A percentile compares a stretch with the other conserved stretches of the same genome.
Evolutionary conservation across 1,140 invertebrate species (phyloP).

Genomic region (fruit fly (Drosophila melanogaster)): DNA sequence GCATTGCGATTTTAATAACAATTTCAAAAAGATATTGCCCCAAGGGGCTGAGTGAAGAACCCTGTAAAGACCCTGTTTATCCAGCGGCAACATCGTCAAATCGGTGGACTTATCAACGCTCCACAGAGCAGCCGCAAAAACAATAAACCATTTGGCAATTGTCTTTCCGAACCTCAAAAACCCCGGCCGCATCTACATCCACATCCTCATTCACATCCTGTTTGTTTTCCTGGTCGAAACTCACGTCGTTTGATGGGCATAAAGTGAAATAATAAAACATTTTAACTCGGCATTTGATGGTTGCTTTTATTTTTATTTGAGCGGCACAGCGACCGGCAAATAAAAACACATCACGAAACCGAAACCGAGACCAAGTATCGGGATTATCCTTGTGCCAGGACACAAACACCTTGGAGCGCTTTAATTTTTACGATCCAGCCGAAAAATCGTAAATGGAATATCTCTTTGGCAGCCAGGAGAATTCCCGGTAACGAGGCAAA

Average conservation of each 20-base stretch:
- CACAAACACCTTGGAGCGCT: slow-evolving; percentile 73
- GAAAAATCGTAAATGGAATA: slow-evolving; percentile 47
- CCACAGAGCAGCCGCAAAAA: slow-evolving; percentile 60
- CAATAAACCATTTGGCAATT: slow-evolving; percentile 79
- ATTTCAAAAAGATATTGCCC: slow-evolving; percentile 69
- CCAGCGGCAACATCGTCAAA: slow-evolving; percentile 67
- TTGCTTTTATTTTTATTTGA: slow-evolving; percentile 71
- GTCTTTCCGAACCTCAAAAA: slow-evolving; percentile 41
- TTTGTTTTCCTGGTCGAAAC: slow-evolving; percentile 30
- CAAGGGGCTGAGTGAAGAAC: slow-evolving; percentile 38
- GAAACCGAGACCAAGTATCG: slow-evolving; percentile 3
- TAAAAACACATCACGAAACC: slow-evolving; percentile 67
- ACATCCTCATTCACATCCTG: slow-evolving; percentile 4
- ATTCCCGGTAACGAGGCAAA: slow-evolving; percentile 50
- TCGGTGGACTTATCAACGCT: slow-evolving; percentile 61
- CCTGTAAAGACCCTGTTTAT: slow-evolving; percentile 56
- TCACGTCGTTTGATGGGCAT: slow-evolving; percentile 58
- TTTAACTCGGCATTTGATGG: slow-evolving; percentile 81
- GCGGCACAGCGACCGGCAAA: slow-evolving; percentile 75
- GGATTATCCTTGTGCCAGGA: not conserved
- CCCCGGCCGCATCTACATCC: not conserved
- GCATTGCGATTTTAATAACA: slow-evolving; percentile 77
- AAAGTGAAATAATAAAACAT: slow-evolving; percentile 81
- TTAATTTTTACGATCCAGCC: slow-evolving; percentile 74
- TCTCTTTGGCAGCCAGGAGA: not conserved